Conservation (phyloP, 2,113 vertebrate species). For the Aramus guarauna region DNA sequence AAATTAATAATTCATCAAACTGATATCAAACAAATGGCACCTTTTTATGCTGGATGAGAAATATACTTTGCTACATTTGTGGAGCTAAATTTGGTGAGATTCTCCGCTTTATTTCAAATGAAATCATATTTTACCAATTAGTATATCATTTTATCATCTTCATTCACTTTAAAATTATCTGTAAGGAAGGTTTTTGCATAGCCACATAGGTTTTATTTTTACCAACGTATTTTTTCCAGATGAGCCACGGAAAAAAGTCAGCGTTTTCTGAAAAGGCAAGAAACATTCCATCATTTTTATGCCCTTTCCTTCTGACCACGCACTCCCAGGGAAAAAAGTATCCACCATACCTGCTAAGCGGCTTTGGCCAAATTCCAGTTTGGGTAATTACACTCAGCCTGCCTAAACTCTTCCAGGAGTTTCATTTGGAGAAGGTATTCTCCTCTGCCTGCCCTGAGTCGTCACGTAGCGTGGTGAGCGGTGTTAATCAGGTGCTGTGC, state of each 20-base stretch:
- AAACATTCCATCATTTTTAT: slow-evolving; percentile 9
- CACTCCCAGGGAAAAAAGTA: background rate
- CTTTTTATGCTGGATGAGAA: slow-evolving; percentile 75
- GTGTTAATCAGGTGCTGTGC: background rate
- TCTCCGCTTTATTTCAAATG: slow-evolving; percentile 59
- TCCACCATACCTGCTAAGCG: slow-evolving; percentile 5
- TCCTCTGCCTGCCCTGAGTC: background rate
- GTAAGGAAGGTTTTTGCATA: background rate
- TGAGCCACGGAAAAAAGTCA: background rate
- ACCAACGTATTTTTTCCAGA: background rate
- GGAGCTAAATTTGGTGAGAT: slow-evolving; percentile 55
- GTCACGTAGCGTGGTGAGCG: background rate
- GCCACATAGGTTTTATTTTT: background rate
- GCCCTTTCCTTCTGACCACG: background rate
- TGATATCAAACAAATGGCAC: slow-evolving; percentile 84
- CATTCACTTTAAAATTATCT: slow-evolving; percentile 22
- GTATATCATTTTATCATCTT: slow-evolving; percentile 36
- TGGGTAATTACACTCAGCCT: background rate
- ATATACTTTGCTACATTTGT: slow-evolving; percentile 43
- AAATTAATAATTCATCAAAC: slow-evolving; percentile 92
- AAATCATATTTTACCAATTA: slow-evolving; percentile 64
- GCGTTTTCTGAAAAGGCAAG: slow-evolving; percentile 16
- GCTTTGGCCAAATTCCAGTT: slow-evolving; percentile 7
- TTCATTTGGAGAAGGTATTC: background rate
- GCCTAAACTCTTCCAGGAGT: background rate